These are phyloP conservation scores for Cenopis cana DNA, from an alignment of 2,888 invertebrate genomes.

Conservation along the genomic window DNA sequence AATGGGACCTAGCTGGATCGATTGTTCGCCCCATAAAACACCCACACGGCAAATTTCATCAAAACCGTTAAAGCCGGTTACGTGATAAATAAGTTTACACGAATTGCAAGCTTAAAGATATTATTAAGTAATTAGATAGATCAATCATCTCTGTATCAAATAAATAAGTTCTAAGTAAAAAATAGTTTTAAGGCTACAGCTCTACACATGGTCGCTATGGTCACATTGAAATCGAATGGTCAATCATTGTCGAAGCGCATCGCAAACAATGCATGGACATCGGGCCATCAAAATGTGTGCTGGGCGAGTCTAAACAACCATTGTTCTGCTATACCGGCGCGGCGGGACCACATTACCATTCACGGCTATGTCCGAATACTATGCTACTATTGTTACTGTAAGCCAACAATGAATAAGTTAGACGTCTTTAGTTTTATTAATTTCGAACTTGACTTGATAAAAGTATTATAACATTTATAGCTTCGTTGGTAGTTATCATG, in stretches of 20 bases:
- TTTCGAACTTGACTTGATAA: not conserved
- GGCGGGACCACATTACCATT: constrained; percentile 53
- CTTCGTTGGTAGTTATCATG: too few species aligned
- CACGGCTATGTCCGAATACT: constrained; percentile 39
- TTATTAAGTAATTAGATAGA: too few species aligned
- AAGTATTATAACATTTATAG: too few species aligned
- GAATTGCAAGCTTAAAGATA: too few species aligned
- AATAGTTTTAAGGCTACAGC: not conserved
- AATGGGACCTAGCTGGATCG: too few species aligned
- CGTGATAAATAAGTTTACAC: too few species aligned
- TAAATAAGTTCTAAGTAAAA: too few species aligned
- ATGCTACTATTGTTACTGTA: constrained; percentile 23
- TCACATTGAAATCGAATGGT: constrained; percentile 46
- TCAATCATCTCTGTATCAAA: too few species aligned
- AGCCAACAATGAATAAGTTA: constrained; percentile 10
- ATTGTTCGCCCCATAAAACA: too few species aligned
- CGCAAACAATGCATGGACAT: constrained; percentile 53
- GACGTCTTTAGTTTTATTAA: constrained; percentile 6
- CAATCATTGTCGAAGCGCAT: constrained; percentile 47
- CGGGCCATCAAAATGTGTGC: constrained; percentile 67
- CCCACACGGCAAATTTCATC: too few species aligned
- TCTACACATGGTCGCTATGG: too few species aligned
- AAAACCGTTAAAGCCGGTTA: too few species aligned
- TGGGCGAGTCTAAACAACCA: constrained; percentile 68
- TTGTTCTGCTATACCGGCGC: constrained; percentile 64